A percentile compares a stretch with the other conserved stretches of the same genome.
Conservation (phyloP, 2,113 vertebrate genomes). For the Macaca fascicularis region DNA sequence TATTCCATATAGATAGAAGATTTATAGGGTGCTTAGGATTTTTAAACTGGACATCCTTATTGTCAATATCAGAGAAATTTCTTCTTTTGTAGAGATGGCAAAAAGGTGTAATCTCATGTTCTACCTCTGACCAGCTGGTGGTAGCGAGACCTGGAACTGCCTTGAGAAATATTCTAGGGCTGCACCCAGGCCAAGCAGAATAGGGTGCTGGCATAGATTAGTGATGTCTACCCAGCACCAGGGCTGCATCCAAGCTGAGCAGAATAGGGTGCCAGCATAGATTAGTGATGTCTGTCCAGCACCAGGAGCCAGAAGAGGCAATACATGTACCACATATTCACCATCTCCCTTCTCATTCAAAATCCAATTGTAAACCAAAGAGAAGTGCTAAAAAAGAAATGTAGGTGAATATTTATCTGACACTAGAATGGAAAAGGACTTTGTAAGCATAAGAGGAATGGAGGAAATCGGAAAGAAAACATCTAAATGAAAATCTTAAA, state of each 20-base stretch:
- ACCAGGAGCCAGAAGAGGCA: neutral
- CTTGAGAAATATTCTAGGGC: neutral
- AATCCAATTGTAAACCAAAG: neutral
- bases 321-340: fast-evolving
- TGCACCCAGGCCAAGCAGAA: too few species aligned
- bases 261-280: neutral
- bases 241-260: neutral
- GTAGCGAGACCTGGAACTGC: neutral
- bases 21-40: neutral
- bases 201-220: too few species aligned
- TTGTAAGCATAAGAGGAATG: neutral
- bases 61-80: neutral
- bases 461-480: neutral
- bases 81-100: neutral
- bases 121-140: neutral
- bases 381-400: neutral
- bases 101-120: neutral
- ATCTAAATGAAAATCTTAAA: neutral
- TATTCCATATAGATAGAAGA: neutral
- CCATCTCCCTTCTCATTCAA: neutral
- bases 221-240: neutral
- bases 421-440: neutral
- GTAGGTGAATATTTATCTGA: neutral
- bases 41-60: neutral
- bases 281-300: neutral